Base-by-base conservation (phyloP, 1,140 invertebrate genomes). In the Berghia stephanieae region DNA sequence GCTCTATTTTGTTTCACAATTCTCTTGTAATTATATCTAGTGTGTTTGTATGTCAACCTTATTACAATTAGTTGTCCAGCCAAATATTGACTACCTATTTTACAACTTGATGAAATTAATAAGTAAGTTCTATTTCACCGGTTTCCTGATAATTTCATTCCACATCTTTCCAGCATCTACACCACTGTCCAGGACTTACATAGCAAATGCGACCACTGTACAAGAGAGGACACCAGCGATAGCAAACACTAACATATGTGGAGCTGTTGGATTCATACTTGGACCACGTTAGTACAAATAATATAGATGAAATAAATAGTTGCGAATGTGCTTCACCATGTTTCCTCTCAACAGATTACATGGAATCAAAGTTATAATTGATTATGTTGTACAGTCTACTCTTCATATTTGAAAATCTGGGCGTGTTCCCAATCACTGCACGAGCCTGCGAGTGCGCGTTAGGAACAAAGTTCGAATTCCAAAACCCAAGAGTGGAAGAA, bases 251-350 rank as follows among this genome's bases (percentile, higher is more conserved):
- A 95, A 95, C 5, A 90, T 96, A 73, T 94, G 93, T 68, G 95
- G 96, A 91, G 94, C 96, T 18, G 88, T 96, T 34, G 96, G 95
- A 31, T 97, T 96, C 87, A 93, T 96, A 73, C 91, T 96, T 72
- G 95, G 95, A 5, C 95, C 95, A 81, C 87, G 91, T 91, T 81
- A 81, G 57, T 63, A 8, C 10, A 31, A 24, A 16, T 24, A 10
- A 27, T 63, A 63, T 10, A 63, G 27, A 27, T 63, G 27, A 63
- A 16, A 10, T 63, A 63, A 27, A 63, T 63, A 16, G 57, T 63
- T 63, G 8, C 18, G 8, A 27, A 63, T 16, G 8, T 16, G 34
- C 10, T 24, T 63, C 8, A 8, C 8, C 8, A 31, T 16, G 8
- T 16, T 10, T 16, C 8, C 57, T 16, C 18, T 10, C 27, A 63